These are phyloP conservation scores for Bambusicola thoracicus DNA, from an alignment of 2,113 vertebrate species.

Conservation along the genomic window DNA sequence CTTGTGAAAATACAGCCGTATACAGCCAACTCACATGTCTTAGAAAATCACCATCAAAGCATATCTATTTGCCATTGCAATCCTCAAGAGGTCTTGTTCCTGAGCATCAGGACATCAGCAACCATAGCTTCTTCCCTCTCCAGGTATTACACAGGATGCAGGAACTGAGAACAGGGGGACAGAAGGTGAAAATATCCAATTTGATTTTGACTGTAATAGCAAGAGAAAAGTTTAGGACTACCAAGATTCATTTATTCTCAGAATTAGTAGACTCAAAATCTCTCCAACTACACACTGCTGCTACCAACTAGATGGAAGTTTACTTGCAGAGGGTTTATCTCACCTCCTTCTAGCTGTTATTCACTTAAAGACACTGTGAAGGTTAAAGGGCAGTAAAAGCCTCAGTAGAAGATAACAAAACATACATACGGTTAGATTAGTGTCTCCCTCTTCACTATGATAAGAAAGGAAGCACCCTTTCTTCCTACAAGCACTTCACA, in stretches of 20 bases:
- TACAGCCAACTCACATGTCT: fast-evolving
- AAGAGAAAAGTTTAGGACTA: background rate
- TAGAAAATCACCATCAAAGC: background rate
- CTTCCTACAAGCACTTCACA: background rate
- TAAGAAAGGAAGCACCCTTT: background rate
- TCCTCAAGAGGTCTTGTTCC: background rate
- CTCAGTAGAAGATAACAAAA: background rate
- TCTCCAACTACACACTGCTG: background rate
- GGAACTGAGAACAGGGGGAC: background rate
- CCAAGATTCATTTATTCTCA: background rate
- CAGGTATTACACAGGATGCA: background rate
- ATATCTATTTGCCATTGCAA: background rate
- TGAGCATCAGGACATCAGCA: background rate
- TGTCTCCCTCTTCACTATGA: background rate
- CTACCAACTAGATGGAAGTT: background rate
- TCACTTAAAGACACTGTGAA: background rate
- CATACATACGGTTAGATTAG: background rate
- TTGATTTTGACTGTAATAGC: background rate
- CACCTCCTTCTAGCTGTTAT: background rate
- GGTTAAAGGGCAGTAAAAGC: background rate
- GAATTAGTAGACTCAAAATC: background rate
- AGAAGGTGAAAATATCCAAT: background rate
- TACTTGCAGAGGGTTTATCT: background rate
- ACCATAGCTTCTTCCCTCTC: background rate
- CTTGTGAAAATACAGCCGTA: background rate